Evolutionary conservation across 1,140 invertebrate genomes (phyloP).

Genomic region (Aphelenchoides avenae): DNA sequence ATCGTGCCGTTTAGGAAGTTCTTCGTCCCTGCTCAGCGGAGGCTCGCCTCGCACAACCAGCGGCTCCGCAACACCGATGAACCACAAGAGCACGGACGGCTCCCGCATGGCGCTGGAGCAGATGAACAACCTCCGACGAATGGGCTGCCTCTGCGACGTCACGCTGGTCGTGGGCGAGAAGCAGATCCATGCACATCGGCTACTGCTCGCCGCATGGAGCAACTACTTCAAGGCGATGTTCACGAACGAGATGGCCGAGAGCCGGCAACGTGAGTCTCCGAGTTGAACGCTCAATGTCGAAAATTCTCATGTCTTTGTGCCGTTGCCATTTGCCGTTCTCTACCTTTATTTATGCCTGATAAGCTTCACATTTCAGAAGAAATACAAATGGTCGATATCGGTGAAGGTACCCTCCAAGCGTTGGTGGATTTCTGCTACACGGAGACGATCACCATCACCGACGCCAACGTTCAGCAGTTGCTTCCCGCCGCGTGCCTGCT

Average conservation of each 20-base stretch:
- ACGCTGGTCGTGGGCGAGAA: slow-evolving; percentile 76
- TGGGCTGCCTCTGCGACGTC: slow-evolving; percentile 85
- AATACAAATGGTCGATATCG: too few species aligned
- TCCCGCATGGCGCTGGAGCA: slow-evolving; percentile 5
- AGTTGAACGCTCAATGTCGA: slow-evolving; percentile 1
- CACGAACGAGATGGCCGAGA: slow-evolving; percentile 83
- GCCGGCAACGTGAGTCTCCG: slow-evolving; percentile 64
- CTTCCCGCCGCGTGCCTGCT: too few species aligned
- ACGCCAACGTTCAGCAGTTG: too few species aligned
- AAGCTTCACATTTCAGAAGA: slow-evolving; percentile 28
- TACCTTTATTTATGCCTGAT: too few species aligned
- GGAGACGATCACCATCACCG: too few species aligned
- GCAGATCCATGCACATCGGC: slow-evolving; percentile 76
- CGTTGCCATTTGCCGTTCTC: too few species aligned
- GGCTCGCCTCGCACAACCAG: neutral
- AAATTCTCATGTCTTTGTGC: too few species aligned
- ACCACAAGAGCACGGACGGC: slow-evolving; percentile 15
- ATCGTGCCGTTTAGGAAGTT: too few species aligned
- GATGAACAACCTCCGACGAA: slow-evolving; percentile 58
- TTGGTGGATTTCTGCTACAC: too few species aligned
- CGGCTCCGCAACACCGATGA: neutral
- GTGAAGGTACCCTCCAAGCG: too few species aligned
- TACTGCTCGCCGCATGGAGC: slow-evolving; percentile 82
- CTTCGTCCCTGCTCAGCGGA: too few species aligned
- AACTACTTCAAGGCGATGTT: slow-evolving; percentile 84